phyloP scores from a whole-genome alignment of 37 sponge, comb jelly and placozoan species.

The Amphimedon queenslandica region DNA sequence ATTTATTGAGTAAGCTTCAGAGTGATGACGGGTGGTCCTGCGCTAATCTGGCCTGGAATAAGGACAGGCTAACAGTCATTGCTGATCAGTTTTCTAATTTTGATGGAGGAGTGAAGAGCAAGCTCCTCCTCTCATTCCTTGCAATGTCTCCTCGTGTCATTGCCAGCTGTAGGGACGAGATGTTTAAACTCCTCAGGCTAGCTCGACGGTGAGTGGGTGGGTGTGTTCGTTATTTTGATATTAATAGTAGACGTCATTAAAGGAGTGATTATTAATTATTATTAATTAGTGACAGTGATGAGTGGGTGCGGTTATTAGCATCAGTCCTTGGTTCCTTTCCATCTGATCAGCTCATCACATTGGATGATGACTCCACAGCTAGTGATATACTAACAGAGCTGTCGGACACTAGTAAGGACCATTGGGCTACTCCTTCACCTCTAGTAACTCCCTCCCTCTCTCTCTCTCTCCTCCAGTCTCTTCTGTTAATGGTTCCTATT shows the following conservation, averaged over 20 bases:
- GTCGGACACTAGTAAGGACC: not conserved
- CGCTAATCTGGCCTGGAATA: conserved; percentile 59
- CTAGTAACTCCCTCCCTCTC: conserved; percentile 4
- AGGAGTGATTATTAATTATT: conserved; percentile 33
- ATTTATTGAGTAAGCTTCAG: conserved; percentile 52
- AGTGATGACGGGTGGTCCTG: conserved; percentile 64
- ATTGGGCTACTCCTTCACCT: not conserved
- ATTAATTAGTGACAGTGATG: conserved; percentile 44
- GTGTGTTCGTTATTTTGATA: too few species aligned
- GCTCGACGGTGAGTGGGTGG: not conserved
- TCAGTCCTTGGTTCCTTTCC: conserved; percentile 50
- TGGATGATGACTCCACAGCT: conserved; percentile 17
- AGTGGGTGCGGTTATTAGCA: conserved; percentile 64
- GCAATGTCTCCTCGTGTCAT: conserved; percentile 55
- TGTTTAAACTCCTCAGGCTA: conserved; percentile 2
- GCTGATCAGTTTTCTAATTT: conserved; percentile 43
- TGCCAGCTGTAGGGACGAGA: not conserved
- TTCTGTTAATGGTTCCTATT: not conserved
- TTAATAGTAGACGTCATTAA: too few species aligned
- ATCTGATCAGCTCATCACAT: conserved; percentile 23
- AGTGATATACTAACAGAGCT: conserved; percentile 3
- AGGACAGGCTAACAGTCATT: conserved; percentile 47
- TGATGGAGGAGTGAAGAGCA: conserved; percentile 53
- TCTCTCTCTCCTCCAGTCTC: conserved; percentile 1
- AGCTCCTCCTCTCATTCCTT: conserved; percentile 52